Base-by-base conservation (phyloP, 1,140 invertebrate genomes). In the Brachionus asplanchnoidis region DNA sequence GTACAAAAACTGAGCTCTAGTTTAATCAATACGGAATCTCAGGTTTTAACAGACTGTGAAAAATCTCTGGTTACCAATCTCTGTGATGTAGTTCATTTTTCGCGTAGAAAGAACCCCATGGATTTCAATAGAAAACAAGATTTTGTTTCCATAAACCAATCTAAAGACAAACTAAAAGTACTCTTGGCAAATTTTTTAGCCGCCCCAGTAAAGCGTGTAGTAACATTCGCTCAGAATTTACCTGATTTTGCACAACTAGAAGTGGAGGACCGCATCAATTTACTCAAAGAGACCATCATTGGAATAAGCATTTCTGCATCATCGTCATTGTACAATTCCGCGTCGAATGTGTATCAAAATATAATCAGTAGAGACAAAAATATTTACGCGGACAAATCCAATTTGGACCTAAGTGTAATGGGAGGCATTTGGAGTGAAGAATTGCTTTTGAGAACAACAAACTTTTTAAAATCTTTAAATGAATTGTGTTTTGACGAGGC, bases 151-250 rank as follows among this genome's bases (percentile, higher is more conserved):
- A 0, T 12, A 77, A 77, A 50, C 3, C 42, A 50, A 40, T 73
- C 36, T n/a, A 12, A 20, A 11, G 68, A 40, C 36, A 73, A 73
- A 20, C 28, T 46, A 3, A 73, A 77, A 70, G 32, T 26, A 4
- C 6, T 84, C 26, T 44, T 84, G 65, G 82, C 65, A n/a, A 84
- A 84, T 73, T 84, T 84, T 46, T 26, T 84, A 28, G 12, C 26
- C 8, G n/a, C n/a, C 12, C 82, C 82, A 70, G 28, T 84, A 2
- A 68, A 84, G 50, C 82, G 82, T 20, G 60, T 84, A 40, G 26
- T 84, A 3, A 53, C 60, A 84, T 84, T 84, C 20, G 82, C 82
- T 23, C 32, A 60, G 20, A n/a, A 70, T 26, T 17, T 84, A 4
- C 60, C 60, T 14, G 82, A 84, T 46, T 84, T 84, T 32, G 20